Evolutionary conservation across 2,888 invertebrate species (phyloP).

Genomic region (Lydus trimaculatus): DNA sequence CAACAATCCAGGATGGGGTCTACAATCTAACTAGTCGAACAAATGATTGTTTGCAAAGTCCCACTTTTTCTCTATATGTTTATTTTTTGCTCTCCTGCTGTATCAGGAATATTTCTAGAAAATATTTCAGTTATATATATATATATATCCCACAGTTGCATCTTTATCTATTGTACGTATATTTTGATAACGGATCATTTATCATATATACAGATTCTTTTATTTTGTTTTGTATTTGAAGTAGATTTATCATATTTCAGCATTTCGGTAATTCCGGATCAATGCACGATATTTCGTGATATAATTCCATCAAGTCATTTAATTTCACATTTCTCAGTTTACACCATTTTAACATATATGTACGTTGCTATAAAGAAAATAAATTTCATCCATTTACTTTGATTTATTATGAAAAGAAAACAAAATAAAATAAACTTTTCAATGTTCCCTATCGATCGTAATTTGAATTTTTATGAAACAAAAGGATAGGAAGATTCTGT

Average conservation of each 20-base stretch:
- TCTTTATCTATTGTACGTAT: neutral
- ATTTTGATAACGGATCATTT: neutral
- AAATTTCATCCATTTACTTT: neutral
- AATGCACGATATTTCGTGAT: neutral
- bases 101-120: too few relatives aligned
- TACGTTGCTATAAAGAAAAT: neutral
- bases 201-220: neutral
- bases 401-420: neutral
- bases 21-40: conserved; percentile 4
- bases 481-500: neutral
- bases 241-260: neutral
- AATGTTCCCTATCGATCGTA: neutral
- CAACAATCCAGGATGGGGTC: neutral
- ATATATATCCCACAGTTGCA: too few relatives aligned
- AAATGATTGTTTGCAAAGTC: neutral
- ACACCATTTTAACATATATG: neutral
- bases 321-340: neutral
- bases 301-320: neutral
- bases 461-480: neutral
- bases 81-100: neutral
- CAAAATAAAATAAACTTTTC: neutral
- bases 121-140: too few relatives aligned
- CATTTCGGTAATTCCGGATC: neutral
- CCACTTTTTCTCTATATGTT: neutral
- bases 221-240: neutral